Conservation (phyloP, 2,113 vertebrate genomes). For the Neotoma lepida region DNA sequence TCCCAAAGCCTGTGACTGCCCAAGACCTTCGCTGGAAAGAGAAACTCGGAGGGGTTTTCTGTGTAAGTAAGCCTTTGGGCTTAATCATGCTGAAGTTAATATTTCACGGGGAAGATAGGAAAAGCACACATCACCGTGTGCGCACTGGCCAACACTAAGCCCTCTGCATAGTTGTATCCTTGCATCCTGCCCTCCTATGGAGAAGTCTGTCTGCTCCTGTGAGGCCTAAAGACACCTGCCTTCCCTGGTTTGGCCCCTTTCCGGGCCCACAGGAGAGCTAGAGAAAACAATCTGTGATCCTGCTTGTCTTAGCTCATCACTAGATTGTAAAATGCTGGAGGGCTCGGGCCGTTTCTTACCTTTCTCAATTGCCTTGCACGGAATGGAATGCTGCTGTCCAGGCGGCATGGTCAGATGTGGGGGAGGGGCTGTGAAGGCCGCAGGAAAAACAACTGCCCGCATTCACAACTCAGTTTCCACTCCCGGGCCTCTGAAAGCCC, state of each 20-base stretch:
- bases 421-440: background rate
- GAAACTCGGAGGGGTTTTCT: background rate
- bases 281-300: background rate
- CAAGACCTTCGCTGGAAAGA: background rate
- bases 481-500: conserved; percentile 60
- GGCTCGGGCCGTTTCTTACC: conserved; percentile 30
- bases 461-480: conserved; percentile 55
- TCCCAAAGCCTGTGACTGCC: background rate
- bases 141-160: fast-evolving
- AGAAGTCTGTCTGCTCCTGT: background rate
- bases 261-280: background rate
- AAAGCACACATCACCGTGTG: background rate
- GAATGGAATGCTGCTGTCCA: conserved; percentile 16
- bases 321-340: conserved; percentile 68
- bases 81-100: background rate
- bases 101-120: background rate
- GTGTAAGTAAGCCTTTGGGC: background rate
- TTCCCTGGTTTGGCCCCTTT: background rate
- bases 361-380: conserved; percentile 23
- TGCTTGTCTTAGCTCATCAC: conserved; percentile 43
- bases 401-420: conserved; percentile 20
- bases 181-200: background rate
- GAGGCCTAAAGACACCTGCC: conserved; percentile 9
- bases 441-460: conserved; percentile 52
- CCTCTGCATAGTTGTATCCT: background rate